These are phyloP conservation scores for Labeo catla DNA, from an alignment of 2,113 vertebrate genomes.

Conservation along the genomic window DNA sequence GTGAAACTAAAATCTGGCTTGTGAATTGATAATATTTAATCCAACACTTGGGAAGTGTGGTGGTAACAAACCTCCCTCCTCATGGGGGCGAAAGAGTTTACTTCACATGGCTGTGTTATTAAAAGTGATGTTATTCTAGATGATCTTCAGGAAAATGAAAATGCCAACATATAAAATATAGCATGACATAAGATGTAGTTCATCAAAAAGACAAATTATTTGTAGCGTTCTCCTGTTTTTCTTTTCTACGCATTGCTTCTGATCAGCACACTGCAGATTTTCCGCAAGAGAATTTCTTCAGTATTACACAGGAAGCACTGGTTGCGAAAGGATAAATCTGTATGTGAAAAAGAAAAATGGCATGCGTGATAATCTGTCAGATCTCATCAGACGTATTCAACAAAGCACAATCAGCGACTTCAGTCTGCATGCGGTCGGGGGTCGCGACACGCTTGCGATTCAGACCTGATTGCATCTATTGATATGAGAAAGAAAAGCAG, in stretches of 20 bases:
- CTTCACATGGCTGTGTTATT: background rate
- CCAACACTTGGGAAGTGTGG: background rate
- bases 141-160: background rate
- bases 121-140: background rate
- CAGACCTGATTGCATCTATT: slow-evolving; percentile 48
- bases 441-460: slow-evolving; percentile 15
- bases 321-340: background rate
- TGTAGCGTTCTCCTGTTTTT: background rate
- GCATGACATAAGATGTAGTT: background rate
- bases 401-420: slow-evolving; percentile 45
- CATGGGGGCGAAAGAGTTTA: background rate
- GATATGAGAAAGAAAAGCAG: slow-evolving; percentile 21
- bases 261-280: background rate
- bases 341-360: background rate
- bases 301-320: background rate
- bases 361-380: background rate
- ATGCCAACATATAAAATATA: background rate
- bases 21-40: too few species aligned
- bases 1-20: too few species aligned
- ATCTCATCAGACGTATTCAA: background rate
- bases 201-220: slow-evolving; percentile 2
- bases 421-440: slow-evolving; percentile 41
- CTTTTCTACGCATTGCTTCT: background rate
- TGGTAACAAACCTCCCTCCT: background rate
- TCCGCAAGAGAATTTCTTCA: background rate